These are phyloP conservation scores for Gadus macrocephalus DNA, from an alignment of 2,113 vertebrate genomes.

Conservation along the genomic window DNA sequence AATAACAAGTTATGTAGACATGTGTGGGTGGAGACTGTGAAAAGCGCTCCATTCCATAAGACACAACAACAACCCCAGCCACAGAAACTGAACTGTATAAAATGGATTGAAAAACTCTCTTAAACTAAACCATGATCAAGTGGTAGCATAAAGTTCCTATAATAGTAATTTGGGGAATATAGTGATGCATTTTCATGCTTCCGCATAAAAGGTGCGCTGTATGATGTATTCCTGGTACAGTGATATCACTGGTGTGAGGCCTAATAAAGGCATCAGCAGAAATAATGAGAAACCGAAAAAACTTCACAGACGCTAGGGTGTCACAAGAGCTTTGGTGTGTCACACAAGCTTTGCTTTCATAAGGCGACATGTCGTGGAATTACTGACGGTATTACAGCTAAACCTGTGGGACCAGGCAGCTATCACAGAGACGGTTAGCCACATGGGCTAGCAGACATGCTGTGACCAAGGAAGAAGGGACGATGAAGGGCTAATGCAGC, in stretches of 20 bases:
- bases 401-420: constrained; percentile 49
- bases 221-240: too few species aligned
- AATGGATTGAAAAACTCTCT: neutral
- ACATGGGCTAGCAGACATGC: constrained; percentile 19
- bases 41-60: constrained; percentile 35
- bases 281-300: constrained; percentile 40
- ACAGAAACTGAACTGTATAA: neutral
- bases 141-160: too few species aligned
- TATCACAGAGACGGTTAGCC: constrained; percentile 27
- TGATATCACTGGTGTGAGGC: constrained; percentile 15
- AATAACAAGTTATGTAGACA: constrained; percentile 38
- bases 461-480: constrained; percentile 33
- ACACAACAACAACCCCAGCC: constrained; percentile 20
- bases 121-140: too few species aligned
- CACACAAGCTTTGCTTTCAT: constrained; percentile 50
- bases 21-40: constrained; percentile 36
- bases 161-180: too few species aligned
- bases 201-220: too few species aligned
- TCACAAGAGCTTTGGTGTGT: constrained; percentile 46
- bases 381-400: constrained; percentile 59
- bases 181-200: too few species aligned
- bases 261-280: constrained; percentile 50
- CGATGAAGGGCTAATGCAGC: constrained; percentile 12
- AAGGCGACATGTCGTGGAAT: constrained; percentile 55
- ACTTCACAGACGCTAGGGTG: constrained; percentile 40